These are phyloP conservation scores for Dolichallabes microphthalmus DNA, from an alignment of 2,113 vertebrate species.

Conservation along the genomic window DNA sequence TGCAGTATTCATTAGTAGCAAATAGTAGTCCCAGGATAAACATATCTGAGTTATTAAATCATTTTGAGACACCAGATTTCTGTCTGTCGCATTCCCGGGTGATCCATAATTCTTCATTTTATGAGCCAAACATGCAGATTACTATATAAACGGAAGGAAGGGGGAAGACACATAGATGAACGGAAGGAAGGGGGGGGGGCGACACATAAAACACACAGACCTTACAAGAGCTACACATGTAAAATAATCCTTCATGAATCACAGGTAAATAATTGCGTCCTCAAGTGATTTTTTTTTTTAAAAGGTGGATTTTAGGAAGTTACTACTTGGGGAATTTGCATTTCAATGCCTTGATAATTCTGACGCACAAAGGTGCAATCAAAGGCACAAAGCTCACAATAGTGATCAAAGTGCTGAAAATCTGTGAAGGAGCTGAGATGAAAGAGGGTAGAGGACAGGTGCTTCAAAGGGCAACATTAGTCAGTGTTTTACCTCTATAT, in stretches of 20 bases:
- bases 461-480: slow-evolving; percentile 83
- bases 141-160: background rate
- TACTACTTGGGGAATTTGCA: slow-evolving; percentile 73
- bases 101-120: background rate
- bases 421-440: slow-evolving; percentile 76
- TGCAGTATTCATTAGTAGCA: background rate
- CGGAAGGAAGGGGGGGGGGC: background rate
- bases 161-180: background rate
- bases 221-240: slow-evolving; percentile 1
- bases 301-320: slow-evolving; percentile 41
- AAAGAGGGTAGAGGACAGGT: slow-evolving; percentile 80
- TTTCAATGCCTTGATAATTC: slow-evolving; percentile 82
- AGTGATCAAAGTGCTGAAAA: slow-evolving; percentile 81
- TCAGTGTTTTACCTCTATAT: slow-evolving; percentile 80
- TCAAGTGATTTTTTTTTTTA: slow-evolving; percentile 38
- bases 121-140: background rate
- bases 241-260: slow-evolving; percentile 24
- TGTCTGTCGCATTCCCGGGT: background rate
- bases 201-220: slow-evolving; percentile 2
- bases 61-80: background rate
- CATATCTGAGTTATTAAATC: background rate
- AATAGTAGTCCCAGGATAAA: background rate
- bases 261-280: slow-evolving; percentile 38
- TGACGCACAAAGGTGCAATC: slow-evolving; percentile 75
- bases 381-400: slow-evolving; percentile 71